These are phyloP conservation scores for Strigops habroptila DNA, from an alignment of 2,113 vertebrate species.

Conservation along the genomic window DNA sequence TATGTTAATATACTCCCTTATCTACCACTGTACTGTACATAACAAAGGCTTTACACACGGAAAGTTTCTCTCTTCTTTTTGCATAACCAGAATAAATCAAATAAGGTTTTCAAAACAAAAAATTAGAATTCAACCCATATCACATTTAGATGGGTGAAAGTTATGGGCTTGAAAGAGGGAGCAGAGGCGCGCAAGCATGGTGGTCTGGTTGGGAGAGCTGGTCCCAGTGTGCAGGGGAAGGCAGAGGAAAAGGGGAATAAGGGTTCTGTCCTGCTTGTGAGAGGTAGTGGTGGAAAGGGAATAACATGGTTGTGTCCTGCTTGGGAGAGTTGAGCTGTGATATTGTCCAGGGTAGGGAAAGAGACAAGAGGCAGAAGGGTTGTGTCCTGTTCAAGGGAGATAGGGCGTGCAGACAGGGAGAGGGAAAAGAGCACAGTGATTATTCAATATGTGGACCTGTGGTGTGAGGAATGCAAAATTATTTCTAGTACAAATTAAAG, in stretches of 20 bases:
- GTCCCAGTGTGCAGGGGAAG: background rate
- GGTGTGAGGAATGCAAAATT: background rate
- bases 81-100: background rate
- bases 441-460: background rate
- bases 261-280: background rate
- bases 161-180: background rate
- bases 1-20: background rate
- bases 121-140: background rate
- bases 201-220: background rate
- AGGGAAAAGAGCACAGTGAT: background rate
- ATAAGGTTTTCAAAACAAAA: background rate
- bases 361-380: background rate
- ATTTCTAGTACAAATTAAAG: background rate
- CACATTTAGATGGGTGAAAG: background rate
- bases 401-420: background rate
- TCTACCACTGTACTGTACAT: background rate
- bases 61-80: background rate
- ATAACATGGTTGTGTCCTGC: background rate
- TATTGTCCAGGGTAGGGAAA: background rate
- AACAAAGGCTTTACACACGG: background rate
- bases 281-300: background rate
- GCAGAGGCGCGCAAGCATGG: background rate
- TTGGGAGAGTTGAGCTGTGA: background rate
- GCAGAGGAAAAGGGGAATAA: background rate
- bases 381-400: background rate